Evolutionary conservation across 2,888 invertebrate genomes (phyloP).

Genomic region (Rhagium mordax): DNA sequence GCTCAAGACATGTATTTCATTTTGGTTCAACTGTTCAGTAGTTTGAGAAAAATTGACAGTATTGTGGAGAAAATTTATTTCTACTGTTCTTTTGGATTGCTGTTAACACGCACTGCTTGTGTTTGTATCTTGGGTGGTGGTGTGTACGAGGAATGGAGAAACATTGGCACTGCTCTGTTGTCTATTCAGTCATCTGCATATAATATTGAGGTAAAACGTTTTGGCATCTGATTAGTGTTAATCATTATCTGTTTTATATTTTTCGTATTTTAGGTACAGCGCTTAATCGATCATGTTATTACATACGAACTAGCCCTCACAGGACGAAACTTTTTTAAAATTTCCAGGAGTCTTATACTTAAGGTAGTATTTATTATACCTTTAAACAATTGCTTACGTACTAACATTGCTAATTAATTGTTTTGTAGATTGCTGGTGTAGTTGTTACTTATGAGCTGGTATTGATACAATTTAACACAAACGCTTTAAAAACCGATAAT

Average conservation of each 20-base stretch:
- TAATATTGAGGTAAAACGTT: constrained; percentile 74
- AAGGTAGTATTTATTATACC: constrained; percentile 43
- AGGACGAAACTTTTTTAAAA: constrained; percentile 52
- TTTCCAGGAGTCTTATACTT: constrained; percentile 51
- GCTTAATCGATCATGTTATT: constrained; percentile 47
- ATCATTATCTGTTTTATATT: constrained; percentile 11
- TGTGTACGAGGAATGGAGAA: constrained; percentile 62
- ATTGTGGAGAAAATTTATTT: constrained; percentile 60
- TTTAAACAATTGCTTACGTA: neutral
- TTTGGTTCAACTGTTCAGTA: constrained; percentile 80
- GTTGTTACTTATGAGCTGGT: constrained; percentile 45
- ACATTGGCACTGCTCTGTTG: constrained; percentile 70
- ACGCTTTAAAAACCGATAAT: neutral
- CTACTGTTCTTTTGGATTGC: constrained; percentile 65
- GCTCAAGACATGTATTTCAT: constrained; percentile 82
- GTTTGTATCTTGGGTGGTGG: constrained; percentile 63
- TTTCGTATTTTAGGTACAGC: constrained; percentile 47
- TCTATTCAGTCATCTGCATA: constrained; percentile 77
- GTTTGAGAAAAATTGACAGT: constrained; percentile 69
- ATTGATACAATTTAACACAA: constrained; percentile 41
- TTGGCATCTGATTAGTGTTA: too few species aligned
- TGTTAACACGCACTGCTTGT: constrained; percentile 59
- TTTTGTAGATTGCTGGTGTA: constrained; percentile 45
- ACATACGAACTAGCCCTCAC: constrained; percentile 49
- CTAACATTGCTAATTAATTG: neutral